Base-by-base conservation (phyloP, 2,797 vertebrate genomes). In the Balearica regulorum region DNA sequence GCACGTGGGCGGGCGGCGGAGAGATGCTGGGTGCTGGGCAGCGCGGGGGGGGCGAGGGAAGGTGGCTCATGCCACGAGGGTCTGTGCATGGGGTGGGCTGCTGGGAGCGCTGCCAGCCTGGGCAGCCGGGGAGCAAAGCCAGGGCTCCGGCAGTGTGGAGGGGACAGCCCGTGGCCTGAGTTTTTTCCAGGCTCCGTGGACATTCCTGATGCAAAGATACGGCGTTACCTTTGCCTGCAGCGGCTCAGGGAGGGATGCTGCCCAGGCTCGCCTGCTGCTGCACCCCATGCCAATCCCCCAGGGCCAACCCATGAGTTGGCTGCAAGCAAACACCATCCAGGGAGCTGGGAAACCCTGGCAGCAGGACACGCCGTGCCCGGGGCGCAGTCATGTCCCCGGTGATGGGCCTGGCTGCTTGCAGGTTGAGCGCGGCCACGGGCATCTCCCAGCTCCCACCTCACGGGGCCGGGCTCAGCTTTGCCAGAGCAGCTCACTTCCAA, bases 31-130 rank as follows among this genome's bases (percentile, higher is more conserved):
- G 53, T 15, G n/a, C 51, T 43, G 39, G 43, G 48, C 60, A 81
- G 57, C 1, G 8, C 41, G 6, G 4, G 22, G 44, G 44, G 35
- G 13, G 4, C 0, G 1, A 73, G 26, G 55, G 46, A 51, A 31
- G 25, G 31, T 16, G 1, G 53, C 2, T 7, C 2, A 0, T 21
- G 61, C 55, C 41, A 4, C 0, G 5, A 49, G 41, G 7, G 13
- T 51, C 68, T 1, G 0, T 22, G 31, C 1, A 2, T 62, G 26
- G n/a, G 62, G 18, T 39, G 73, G 39, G 61, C 22, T 58, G 48
- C 57, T 41, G 54, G 35, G 48, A 68, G 46, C 2, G 0, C 54
- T 48, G 46, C 29, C 72, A 61, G 77, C 35, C 33, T 58, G 53
- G 61, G 33, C 58, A 57, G 49, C 39, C 5, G 4, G 1, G 21